Conservation (phyloP, 2,888 invertebrate species). For the Sturmia bella region DNA sequence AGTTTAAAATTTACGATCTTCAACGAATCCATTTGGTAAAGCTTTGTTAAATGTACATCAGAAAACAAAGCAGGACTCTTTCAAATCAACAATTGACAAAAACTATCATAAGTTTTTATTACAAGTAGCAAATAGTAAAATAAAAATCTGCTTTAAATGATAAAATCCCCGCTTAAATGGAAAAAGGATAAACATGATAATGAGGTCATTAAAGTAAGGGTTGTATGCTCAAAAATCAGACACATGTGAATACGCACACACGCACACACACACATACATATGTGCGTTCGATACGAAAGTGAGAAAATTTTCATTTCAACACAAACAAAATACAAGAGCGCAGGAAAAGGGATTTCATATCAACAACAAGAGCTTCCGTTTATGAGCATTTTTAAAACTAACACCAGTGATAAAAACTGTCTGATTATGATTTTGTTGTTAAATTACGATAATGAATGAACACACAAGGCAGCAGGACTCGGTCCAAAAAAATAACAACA, state of each 20-base stretch:
- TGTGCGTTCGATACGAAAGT: background rate
- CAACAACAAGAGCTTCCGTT: slow-evolving; percentile 56
- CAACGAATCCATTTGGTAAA: slow-evolving; percentile 78
- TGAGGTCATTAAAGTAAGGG: slow-evolving; percentile 63
- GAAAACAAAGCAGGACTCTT: slow-evolving; percentile 50
- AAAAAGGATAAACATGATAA: slow-evolving; percentile 51
- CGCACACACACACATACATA: background rate
- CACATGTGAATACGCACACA: slow-evolving; percentile 21
- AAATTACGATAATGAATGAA: slow-evolving; percentile 63
- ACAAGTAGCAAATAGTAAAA: slow-evolving; percentile 41
- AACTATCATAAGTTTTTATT: slow-evolving; percentile 69
- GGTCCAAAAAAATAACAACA: background rate
- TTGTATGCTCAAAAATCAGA: slow-evolving; percentile 21
- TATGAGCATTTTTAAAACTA: slow-evolving; percentile 42
- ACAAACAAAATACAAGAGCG: slow-evolving; percentile 18
- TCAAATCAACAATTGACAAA: slow-evolving; percentile 60
- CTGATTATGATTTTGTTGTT: slow-evolving; percentile 62
- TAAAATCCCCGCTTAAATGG: slow-evolving; percentile 47
- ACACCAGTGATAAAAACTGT: slow-evolving; percentile 52
- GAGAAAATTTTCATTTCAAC: background rate
- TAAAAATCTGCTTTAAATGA: slow-evolving; percentile 62
- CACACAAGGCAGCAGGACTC: slow-evolving; percentile 23
- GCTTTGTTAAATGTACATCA: slow-evolving; percentile 75
- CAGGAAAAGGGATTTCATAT: slow-evolving; percentile 29
- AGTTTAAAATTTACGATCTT: slow-evolving; percentile 78